Percentiles rank a stretch among this genome's conserved stretches.
Evolutionary conservation across 2,888 invertebrate genomes (phyloP).

Genomic region (Aleiodes alternator): DNA sequence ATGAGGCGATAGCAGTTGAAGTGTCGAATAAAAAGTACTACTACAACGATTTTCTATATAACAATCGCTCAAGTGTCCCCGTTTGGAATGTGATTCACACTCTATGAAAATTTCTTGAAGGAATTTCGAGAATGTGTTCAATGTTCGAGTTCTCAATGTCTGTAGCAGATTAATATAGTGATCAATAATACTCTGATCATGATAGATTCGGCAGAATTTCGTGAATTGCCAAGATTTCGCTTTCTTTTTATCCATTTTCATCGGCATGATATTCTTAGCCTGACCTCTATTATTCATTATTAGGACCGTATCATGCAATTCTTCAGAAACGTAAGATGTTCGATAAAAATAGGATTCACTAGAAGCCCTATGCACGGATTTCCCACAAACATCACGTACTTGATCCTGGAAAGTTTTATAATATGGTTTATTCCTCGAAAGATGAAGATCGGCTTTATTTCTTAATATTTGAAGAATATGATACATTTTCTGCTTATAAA

Average conservation of each 20-base stretch:
- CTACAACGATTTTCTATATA: too few relatives aligned
- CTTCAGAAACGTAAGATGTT: background rate
- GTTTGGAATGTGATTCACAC: too few relatives aligned
- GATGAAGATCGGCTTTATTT: constrained; percentile 3
- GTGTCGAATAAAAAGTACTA: too few relatives aligned
- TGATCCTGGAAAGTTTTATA: background rate
- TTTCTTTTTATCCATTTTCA: background rate
- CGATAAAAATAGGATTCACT: constrained; percentile 1
- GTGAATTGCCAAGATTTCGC: background rate
- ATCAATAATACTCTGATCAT: background rate
- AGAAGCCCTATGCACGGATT: background rate
- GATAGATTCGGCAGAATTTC: background rate
- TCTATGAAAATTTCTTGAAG: background rate
- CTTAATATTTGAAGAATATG: constrained; percentile 1
- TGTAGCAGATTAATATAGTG: background rate
- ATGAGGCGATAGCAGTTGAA: too few relatives aligned
- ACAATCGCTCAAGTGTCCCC: too few relatives aligned
- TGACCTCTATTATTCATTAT: background rate
- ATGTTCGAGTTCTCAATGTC: background rate
- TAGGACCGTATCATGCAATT: background rate
- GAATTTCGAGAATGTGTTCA: background rate
- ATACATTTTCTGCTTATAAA: background rate
- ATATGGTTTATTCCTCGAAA: background rate
- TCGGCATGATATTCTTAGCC: background rate
- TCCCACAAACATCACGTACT: background rate